Base-by-base conservation (phyloP, 2,113 vertebrate species). In the Ginglymostoma cirratum region DNA sequence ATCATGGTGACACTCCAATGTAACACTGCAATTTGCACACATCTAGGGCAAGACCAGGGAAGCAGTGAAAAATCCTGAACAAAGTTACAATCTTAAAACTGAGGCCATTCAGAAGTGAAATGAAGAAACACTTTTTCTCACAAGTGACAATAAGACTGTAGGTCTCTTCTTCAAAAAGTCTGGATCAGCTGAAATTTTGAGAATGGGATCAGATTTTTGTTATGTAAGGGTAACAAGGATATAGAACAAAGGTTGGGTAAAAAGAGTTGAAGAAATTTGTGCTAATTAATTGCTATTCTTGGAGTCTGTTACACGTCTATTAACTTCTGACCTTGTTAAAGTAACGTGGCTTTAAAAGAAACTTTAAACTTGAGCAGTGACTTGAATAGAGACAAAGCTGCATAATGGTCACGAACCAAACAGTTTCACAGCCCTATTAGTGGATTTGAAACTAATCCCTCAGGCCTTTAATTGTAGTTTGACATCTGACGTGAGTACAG, bases 271-370 rank as follows among this genome's bases (percentile, higher is more conserved):
- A 83, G 80, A 38, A 42, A 83, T 42, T 83, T 42, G 42, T 83
- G 80, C n/a, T 83, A 83, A 83, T 83, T 83, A 83, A 45, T 83
- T 83, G 38, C 80, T 45, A 42, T 83, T 83, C 80, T 83, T 83
- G 80, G 80, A 89, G 24, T 48, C 45, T 45, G 10, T 55, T 89
- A 48, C 48, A 89, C 23, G 7, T 52, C 45, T 89, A 27, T 89
- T 55, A 89, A 55, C 52, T 48, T 89, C 12, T 89, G 86, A 45
- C 86, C 86, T 12, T 83, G 80, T 83, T 3, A 55, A 24, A 55
- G 48, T 55, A 89, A 89, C 45, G 0, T 48, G 48, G 86, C 80
- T 89, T 89, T 30, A 89, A 89, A 89, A 55, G 38, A 45, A 89
- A 27, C 12, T 89, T 23, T 14, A 55, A 89, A 89, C 24, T 83